Conservation (phyloP, 1,140 invertebrate genomes). For the Bombus waltoni region DNA sequence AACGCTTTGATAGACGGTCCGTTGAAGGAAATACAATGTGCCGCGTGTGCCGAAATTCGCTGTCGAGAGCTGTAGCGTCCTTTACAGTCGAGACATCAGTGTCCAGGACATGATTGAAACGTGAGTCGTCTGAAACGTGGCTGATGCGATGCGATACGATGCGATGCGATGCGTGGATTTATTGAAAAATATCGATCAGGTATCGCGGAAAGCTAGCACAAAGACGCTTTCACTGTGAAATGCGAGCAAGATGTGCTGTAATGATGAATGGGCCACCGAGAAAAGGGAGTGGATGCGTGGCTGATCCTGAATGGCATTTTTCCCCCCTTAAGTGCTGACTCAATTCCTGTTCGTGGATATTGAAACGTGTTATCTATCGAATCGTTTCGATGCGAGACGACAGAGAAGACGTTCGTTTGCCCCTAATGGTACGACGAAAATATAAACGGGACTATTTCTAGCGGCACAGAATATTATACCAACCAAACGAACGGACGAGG, state of each 20-base stretch:
- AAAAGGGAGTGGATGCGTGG: neutral
- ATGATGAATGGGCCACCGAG: neutral
- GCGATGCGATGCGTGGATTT: neutral
- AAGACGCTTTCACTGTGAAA: neutral
- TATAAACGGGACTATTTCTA: neutral
- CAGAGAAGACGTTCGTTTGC: neutral
- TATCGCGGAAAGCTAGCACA: neutral
- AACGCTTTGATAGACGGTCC: conserved; percentile 38
- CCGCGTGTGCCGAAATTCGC: conserved; percentile 9
- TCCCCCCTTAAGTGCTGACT: neutral
- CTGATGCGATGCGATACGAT: neutral
- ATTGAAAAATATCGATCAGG: conserved; percentile 10
- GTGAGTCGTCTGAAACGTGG: neutral
- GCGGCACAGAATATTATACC: too few relatives aligned
- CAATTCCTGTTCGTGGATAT: neutral
- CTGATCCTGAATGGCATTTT: neutral
- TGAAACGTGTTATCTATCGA: neutral
- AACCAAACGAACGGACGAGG: too few relatives aligned
- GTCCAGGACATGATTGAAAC: conserved; percentile 5
- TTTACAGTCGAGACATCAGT: neutral
- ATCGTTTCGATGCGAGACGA: neutral
- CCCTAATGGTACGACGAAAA: neutral
- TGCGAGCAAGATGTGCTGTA: neutral
- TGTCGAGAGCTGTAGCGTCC: neutral
- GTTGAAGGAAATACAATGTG: conserved; percentile 43